Evolutionary conservation across 30 jellyfish, hydroid and myxozoan genomes (phyloP), one percentile per base, ranked within the genome.

Genomic region (Pelagia noctiluca): DNA sequence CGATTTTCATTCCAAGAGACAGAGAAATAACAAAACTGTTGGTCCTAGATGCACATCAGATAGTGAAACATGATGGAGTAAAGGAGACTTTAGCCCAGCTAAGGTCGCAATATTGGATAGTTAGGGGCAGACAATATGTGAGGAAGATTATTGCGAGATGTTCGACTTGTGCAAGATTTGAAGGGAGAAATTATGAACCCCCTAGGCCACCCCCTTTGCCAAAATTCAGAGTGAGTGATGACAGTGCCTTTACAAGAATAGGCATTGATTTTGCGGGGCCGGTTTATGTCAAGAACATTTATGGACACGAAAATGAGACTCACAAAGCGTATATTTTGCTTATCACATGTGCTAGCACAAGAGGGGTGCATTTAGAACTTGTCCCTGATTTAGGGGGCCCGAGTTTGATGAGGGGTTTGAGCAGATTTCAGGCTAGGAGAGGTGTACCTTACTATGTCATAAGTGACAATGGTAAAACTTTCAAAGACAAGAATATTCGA

Each of bases 191-290:
- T 31, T 75, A 50, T 38, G 13, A 35, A 42, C 28, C 46, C 28
- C 87, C 84, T 11, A 12, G 18, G 11, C 23, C 60, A 3, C 49
- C 87, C 19, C 50, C 87, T 24, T 49, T 75, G 68, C 87, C 87
- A n/a, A 22, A 11, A 11, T 36, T 61, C 32, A 29, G 85, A 38
- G 87, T 4, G 28, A 42, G 25, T 32, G 49, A 42, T 25, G 83
- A 46, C 32, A 42, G 22, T 49, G 84, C 68, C 29, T 75, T 75
- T 75, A 22, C 66, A 31, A 35, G 50, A 28, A 75, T 63, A 22
- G 87, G 19, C 26, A 38, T 75, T 49, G 87, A 75, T 75, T 38
- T 35, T 63, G 78, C 81, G 28, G 87, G 57, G 18, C 91, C 63
- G 28, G 5, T 52, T 30, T 66, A 29, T 26, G 63, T 68, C 50